These are phyloP conservation scores for Scelioninae gen. 2 DNA, from an alignment of 2,888 invertebrate genomes.

Conservation along the genomic window DNA sequence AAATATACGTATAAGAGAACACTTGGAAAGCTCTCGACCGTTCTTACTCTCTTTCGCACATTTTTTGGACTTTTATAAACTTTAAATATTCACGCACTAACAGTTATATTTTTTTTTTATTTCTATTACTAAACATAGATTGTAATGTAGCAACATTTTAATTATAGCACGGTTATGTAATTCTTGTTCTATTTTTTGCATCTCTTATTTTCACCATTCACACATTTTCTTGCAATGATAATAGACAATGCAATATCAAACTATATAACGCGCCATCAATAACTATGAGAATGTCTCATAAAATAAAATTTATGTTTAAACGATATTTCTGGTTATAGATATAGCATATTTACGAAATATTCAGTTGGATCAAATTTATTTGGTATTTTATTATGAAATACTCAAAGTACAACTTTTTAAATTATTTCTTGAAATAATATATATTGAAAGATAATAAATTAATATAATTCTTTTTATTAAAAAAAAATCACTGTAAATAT, in stretches of 20 bases:
- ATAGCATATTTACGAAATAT: constrained; percentile 18
- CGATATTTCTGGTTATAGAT: constrained; percentile 24
- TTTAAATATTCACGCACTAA: constrained; percentile 59
- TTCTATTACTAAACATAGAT: constrained; percentile 54
- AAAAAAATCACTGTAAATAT: too few relatives aligned
- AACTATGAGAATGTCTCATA: constrained; percentile 21
- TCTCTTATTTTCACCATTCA: constrained; percentile 48
- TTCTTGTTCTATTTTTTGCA: constrained; percentile 44
- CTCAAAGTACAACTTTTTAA: too few relatives aligned
- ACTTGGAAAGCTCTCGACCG: constrained; percentile 40
- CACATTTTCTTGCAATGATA: constrained; percentile 42
- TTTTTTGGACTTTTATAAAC: constrained; percentile 56
- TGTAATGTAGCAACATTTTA: constrained; percentile 58
- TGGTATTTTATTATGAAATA: too few relatives aligned
- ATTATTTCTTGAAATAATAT: too few relatives aligned
- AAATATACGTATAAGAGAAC: constrained; percentile 54
- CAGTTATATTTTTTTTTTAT: constrained; percentile 55
- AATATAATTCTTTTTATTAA: too few relatives aligned
- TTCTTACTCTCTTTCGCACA: constrained; percentile 31
- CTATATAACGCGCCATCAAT: constrained; percentile 33
- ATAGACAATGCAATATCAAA: constrained; percentile 43
- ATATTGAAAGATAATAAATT: too few relatives aligned
- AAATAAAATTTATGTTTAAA: constrained; percentile 38
- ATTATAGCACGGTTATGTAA: constrained; percentile 55
- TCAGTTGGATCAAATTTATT: constrained; percentile 33